These are phyloP conservation scores for Archegozetes longisetosus DNA, from an alignment of 1,140 invertebrate genomes.

Conservation along the genomic window DNA sequence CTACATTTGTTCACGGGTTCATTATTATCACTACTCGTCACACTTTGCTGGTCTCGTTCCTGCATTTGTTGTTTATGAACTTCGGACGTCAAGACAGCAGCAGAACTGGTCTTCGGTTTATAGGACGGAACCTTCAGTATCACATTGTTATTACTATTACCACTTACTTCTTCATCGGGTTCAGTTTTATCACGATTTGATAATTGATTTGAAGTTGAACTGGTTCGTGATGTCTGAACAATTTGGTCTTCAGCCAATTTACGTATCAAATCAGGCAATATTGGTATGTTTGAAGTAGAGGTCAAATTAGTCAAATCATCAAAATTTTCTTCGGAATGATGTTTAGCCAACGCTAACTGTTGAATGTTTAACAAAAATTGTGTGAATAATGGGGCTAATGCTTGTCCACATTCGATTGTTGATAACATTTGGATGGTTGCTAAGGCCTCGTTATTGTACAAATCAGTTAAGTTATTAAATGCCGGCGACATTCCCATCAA, in stretches of 20 bases:
- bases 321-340: constrained; percentile 4
- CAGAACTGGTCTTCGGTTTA: constrained; percentile 37
- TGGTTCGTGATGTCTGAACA: background rate
- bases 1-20: background rate
- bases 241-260: constrained; percentile 28
- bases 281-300: constrained; percentile 23
- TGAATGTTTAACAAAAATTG: constrained; percentile 23
- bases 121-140: constrained; percentile 86
- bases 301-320: constrained; percentile 8
- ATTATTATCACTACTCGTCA: background rate
- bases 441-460: constrained; percentile 1
- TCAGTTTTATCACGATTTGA: constrained; percentile 7
- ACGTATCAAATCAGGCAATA: constrained; percentile 29
- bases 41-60: background rate
- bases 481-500: background rate
- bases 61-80: background rate
- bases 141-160: constrained; percentile 35
- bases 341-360: constrained; percentile 18
- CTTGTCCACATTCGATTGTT: constrained; percentile 15
- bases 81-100: background rate
- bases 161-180: constrained; percentile 15
- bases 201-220: background rate
- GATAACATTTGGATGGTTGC: constrained; percentile 12
- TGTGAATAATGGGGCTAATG: constrained; percentile 20
- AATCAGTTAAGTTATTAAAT: background rate